Evolutionary conservation across 2,113 vertebrate genomes (phyloP), one percentile per base, ranked within the genome.

Genomic region (Microtus ochrogaster): DNA sequence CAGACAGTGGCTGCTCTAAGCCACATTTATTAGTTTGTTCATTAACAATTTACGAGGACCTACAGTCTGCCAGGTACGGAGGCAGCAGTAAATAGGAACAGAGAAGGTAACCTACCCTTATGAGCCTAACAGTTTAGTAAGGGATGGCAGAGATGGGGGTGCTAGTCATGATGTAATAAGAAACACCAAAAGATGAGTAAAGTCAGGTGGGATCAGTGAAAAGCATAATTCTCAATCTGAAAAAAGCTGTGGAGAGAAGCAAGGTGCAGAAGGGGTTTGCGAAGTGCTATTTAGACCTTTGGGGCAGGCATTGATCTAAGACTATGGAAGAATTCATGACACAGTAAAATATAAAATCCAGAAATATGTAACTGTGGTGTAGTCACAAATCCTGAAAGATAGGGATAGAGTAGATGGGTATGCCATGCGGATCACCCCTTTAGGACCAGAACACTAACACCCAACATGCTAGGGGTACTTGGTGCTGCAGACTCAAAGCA

Each of bases 21-120:
- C 68, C 47, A 89, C 81, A 39, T 74, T 93, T 92, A 90, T 92
- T 95, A 93, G 58, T 82, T 90, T 70, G 78, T 95, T 95, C 72
- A 92, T 91, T 97, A 96, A 89, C 92, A 76, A 89, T 95, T 89
- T 94, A 95, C 94, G 58, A 94, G 66, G 26, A 93, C 26, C 49
- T 92, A 85, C 58, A 30, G 39, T 89, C 92, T 66, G 26, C 77
- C 47, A 86, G 52, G 76, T 66, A 94, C 47, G 19, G 26, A 72
- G 41, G 52, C 17, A 16, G 87, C 36, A 66, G 66, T 81, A 94
- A 72, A 92, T 44, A 73, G 58, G 77, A 94, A 92, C 47, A 94
- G 87, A 92, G 55, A 39, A 82, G 89, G 41, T 82, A 44, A 36
- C 66, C 63, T 89, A 58, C 24, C 52, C 72, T 92, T 90, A 85